Evolutionary conservation across 2,113 vertebrate species (phyloP), one percentile per base, ranked within the genome.

Genomic region (Isichthys henryi): DNA sequence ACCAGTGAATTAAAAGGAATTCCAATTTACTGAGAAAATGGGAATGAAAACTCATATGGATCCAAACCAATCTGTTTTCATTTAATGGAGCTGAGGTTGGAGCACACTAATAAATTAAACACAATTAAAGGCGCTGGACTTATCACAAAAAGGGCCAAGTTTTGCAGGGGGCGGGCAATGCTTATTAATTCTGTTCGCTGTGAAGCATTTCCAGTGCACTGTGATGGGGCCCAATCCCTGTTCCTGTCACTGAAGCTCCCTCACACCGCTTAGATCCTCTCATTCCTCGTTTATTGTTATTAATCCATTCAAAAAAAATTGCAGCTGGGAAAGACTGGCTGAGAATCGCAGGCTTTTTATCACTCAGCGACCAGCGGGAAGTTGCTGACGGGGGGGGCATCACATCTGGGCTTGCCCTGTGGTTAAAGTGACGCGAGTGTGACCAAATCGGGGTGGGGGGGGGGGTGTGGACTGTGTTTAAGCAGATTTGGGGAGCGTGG

Each of bases 21-120:
- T 95, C 93, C 94, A 94, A 89, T 94, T 95, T 92, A 94, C 91
- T 94, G 95, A 94, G 93, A 95, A 94, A 95, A 95, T 91, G 88
- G 87, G 92, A 91, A 92, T 93, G 91, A 93, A 93, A 92, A 94
- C 93, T 94, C 91, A 92, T 92, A 92, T 93, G 90, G 91, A 93
- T 92, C 66, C 90, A 91, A 90, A 92, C 91, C 91, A 92, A 93
- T 94, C 89, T 96, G 95, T 94, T 95, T 94, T 91, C 86, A 88
- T 93, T 95, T 95, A 94, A 90, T 90, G 86, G 90, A 88, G 89
- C 90, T 93, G 93, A 94, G 94, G 94, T 94, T 94, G 92, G 93
- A 93, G 94, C 94, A 93, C 91, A 95, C 92, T 94, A 94, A 95
- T 95, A 94, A 95, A 95, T 95, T 94, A 94, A 93, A 92, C 82